These are phyloP conservation scores for Drosophila atroscutellata DNA, from an alignment of 2,888 invertebrate genomes.

Conservation along the genomic window DNA sequence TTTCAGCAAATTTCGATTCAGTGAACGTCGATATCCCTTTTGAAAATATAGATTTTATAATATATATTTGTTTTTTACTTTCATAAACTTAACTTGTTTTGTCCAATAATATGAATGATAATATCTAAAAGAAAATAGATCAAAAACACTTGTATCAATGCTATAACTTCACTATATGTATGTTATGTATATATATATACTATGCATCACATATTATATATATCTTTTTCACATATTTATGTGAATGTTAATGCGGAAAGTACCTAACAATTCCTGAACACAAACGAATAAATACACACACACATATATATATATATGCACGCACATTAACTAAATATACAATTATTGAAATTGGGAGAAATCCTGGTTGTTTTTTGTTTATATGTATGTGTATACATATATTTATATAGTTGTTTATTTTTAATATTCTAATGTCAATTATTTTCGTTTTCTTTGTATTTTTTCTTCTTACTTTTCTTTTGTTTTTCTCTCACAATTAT, in stretches of 20 bases:
- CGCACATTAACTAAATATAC: background rate
- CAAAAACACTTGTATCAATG: background rate
- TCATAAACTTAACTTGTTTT: background rate
- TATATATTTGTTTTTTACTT: background rate
- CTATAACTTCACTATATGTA: background rate
- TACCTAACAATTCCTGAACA: background rate
- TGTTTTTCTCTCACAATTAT: background rate
- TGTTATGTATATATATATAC: slow-evolving; percentile 11
- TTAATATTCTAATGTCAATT: slow-evolving; percentile 5
- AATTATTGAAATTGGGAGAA: background rate
- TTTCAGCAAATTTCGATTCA: background rate
- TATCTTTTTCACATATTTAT: background rate
- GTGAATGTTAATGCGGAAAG: background rate
- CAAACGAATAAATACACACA: background rate
- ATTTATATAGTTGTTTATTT: background rate
- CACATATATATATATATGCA: background rate
- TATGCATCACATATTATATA: slow-evolving; percentile 1
- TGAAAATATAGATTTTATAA: background rate
- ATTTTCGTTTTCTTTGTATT: slow-evolving; percentile 2
- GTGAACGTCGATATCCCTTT: background rate
- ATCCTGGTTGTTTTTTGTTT: background rate
- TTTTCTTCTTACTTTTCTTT: background rate
- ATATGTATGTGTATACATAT: background rate
- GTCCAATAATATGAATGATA: background rate
- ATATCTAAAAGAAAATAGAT: background rate